A percentile compares a stretch with the other conserved stretches of the same genome.
Evolutionary conservation across 2,797 vertebrate genomes (phyloP).

Genomic region (Acestrorhynchus altus): DNA sequence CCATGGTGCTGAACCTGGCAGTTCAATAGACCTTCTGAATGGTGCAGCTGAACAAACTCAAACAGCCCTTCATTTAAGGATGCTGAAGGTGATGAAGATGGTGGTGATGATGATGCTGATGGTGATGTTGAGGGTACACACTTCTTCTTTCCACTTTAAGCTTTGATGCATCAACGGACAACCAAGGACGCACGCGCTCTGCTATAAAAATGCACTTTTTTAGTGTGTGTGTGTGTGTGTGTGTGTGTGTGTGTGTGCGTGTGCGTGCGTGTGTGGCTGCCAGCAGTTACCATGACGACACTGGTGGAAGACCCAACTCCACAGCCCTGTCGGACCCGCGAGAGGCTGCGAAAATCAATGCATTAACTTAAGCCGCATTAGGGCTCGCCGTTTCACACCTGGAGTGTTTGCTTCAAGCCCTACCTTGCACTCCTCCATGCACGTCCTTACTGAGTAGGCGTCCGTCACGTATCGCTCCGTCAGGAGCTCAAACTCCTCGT

Average conservation of each 20-base stretch:
- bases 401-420: constrained; percentile 57
- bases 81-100: too few relatives aligned
- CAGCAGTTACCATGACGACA: constrained; percentile 79
- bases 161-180: neutral
- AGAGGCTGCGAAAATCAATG: too few relatives aligned
- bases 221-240: constrained; percentile 55
- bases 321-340: constrained; percentile 46
- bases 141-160: neutral
- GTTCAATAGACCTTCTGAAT: too few relatives aligned
- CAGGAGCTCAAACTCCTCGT: constrained; percentile 95
- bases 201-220: constrained; percentile 29
- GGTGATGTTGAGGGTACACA: neutral
- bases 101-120: too few relatives aligned
- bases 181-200: neutral
- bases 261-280: constrained; percentile 66
- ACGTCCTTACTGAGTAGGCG: constrained; percentile 94
- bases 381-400: too few relatives aligned
- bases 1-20: neutral
- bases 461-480: constrained; percentile 92
- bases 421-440: constrained; percentile 98
- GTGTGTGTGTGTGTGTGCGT: constrained; percentile 54
- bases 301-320: constrained; percentile 61
- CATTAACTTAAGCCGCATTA: too few relatives aligned
- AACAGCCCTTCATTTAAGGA: neutral
- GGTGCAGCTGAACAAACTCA: neutral